Base-by-base conservation (phyloP, 2,888 invertebrate species). In the Pycnomerus fuliginosus region DNA sequence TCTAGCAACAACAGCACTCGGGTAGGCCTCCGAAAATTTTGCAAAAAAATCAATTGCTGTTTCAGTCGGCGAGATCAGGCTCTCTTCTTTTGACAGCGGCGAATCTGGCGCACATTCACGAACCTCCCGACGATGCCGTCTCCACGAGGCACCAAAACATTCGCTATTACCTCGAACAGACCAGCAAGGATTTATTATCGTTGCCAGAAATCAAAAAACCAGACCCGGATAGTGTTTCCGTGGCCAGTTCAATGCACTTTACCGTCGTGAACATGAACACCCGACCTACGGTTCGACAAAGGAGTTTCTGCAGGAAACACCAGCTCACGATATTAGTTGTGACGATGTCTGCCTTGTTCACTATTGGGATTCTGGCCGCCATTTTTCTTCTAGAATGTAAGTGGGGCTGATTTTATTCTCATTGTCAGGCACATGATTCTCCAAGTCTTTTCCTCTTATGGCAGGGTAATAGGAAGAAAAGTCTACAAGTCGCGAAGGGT, bases 171-270 rank as follows among this genome's bases (percentile, higher is more conserved):
- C 60, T 70, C 25, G 56, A 68, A 44, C 59, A 60, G 36, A 37
- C 31, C 33, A 47, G 52, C 42, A 55, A 53, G 45, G 34, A 43
- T 22, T 35, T 32, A 5, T 5, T 48, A 22, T 31, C 48, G 32
- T 17, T 43, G 31, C 43, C 43, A 12, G 41, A 36, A 3, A 45
- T 13, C n/a, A 31, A 25, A 20, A 79, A 61, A 48, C 55, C 62
- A 40, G 55, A 52, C 67, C 73, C 73, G 37, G 90, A 90, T 68
- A 79, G 80, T 34, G 78, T 80, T 44, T 90, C 90, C 23, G 77
- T 89, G 46, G 90, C 89, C 36, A 90, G 90, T 73, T 90, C 90
- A 48, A 90, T 87, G 64, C 90, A 90, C 71, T 90, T 90, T 69
- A 90, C 90, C 7, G 87, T 90, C 39, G 85, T 90, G 47, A 90